phyloP scores from a whole-genome alignment of 2,888 invertebrate species.

The Chymomyza fuscimana region DNA sequence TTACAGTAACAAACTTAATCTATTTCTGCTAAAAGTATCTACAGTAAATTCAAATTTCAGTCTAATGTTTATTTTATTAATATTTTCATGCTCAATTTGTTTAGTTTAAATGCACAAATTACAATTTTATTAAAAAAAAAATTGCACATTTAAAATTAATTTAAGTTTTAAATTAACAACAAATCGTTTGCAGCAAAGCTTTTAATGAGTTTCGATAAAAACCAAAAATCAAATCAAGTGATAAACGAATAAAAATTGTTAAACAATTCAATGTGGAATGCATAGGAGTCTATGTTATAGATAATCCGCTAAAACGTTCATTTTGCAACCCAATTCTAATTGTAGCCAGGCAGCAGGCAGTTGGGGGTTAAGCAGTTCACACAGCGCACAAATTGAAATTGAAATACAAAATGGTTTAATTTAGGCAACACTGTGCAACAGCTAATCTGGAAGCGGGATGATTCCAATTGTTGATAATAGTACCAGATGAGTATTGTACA shows the following conservation, averaged over 20 bases:
- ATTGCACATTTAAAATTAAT: constrained; percentile 34
- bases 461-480: no score
- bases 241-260: constrained; percentile 50
- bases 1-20: no score
- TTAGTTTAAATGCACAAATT: constrained; percentile 8
- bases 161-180: constrained; percentile 33
- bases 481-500: no score
- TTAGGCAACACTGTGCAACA: background rate
- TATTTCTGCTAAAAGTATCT: no score
- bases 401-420: constrained; percentile 44
- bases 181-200: constrained; percentile 19
- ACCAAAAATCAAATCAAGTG: constrained; percentile 60
- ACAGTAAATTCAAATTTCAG: no score
- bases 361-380: constrained; percentile 10
- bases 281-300: background rate
- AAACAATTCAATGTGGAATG: constrained; percentile 23
- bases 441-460: no score
- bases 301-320: background rate
- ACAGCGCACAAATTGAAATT: constrained; percentile 51
- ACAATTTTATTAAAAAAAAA: constrained; percentile 30
- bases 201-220: constrained; percentile 8
- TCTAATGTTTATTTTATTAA: no score
- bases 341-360: background rate
- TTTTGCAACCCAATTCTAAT: background rate
- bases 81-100: background rate